Evolutionary conservation across 2,113 vertebrate genomes (phyloP).

Genomic region (Sinocyclocheilus maitianheensis): DNA sequence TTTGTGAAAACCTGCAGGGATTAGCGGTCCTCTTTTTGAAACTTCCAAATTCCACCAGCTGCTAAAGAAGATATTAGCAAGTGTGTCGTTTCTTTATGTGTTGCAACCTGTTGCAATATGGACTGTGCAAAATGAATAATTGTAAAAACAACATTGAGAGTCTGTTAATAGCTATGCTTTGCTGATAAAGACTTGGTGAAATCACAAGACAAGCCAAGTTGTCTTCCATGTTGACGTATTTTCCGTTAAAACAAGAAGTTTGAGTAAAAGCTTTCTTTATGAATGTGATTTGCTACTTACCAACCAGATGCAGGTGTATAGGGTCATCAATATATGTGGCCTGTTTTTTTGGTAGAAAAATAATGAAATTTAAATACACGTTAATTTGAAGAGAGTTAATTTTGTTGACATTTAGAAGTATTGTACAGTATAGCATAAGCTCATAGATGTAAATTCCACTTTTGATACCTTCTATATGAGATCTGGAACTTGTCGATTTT

Average conservation of each 20-base stretch:
- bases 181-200: background rate
- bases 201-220: background rate
- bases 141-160: background rate
- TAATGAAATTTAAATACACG: no score
- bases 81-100: constrained; percentile 10
- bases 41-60: constrained; percentile 31
- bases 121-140: background rate
- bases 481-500: background rate
- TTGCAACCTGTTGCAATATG: background rate
- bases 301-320: background rate
- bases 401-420: no score
- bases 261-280: background rate
- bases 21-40: constrained; percentile 55
- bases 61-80: constrained; percentile 52
- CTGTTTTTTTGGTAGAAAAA: background rate
- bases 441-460: no score
- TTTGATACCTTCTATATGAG: background rate
- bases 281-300: background rate
- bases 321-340: background rate
- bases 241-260: background rate
- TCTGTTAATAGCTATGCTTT: background rate
- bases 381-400: no score
- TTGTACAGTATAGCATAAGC: no score
- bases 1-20: constrained; percentile 56
- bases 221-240: background rate